Evolutionary conservation across 2,113 vertebrate species (phyloP), one percentile per base, ranked within the genome.

Genomic region (Gobiocypris rarus): DNA sequence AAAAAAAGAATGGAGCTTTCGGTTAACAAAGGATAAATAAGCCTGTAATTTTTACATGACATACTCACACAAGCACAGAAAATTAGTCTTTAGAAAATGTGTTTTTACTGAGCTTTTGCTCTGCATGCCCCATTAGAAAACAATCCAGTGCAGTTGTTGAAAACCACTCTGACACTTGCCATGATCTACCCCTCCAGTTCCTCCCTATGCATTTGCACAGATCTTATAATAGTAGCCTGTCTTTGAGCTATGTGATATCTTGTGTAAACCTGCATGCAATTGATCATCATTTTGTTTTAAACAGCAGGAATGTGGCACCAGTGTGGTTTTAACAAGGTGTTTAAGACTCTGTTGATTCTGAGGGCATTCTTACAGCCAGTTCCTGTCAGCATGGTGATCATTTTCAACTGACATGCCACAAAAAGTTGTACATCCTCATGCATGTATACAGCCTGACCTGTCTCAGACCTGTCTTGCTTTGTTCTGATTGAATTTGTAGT

Each of bases 211-310:
- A 41, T 34, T 24, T 52, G 48, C 19, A 17, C 11, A 17, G 63
- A 24, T 14, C 24, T 28, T 19, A 61, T 65, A 80, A 80, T 38
- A 69, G 28, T 81, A 24, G 17, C 61, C 45, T 81, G 45, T 69
- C 45, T 52, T 50, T 50, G 19, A 81, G 28, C 26, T 67, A 81
- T 81, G 79, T 9, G 11, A 67, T 13, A 54, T 81, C 48, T 67
- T 69, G 79, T 81, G 79, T 54, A 81, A 70, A 69, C 79, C 45
- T 81, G 79, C 79, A 67, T 4, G 61, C 63, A 24, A 9, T 9
- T 69, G 7, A 69, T 54, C 45, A 38, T 81, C 13, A 17, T 15
- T 45, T n/a, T 24, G 41, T 54, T 69, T 69, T 81, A 48, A 38
- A 63, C 48, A 15, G 28, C 43, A 34, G 38, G 79, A 81, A 81